These are phyloP conservation scores for Brenthis hecate DNA, from an alignment of 2,888 invertebrate genomes.

Conservation along the genomic window DNA sequence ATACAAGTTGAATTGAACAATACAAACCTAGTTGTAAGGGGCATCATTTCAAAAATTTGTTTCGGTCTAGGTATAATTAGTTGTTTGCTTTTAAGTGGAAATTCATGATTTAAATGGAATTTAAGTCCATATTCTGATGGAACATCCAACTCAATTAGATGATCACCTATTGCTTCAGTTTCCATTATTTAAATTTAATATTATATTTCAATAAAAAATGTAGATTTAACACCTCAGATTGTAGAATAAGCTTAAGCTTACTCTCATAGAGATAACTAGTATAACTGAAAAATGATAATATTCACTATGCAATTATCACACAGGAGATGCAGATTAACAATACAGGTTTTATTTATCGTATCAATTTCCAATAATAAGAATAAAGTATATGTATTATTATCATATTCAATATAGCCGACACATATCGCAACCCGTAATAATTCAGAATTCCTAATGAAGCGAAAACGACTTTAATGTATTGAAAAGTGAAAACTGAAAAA, in stretches of 20 bases:
- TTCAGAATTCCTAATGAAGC: not conserved
- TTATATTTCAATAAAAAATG: not conserved
- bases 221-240: not conserved
- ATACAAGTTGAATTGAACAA: not conserved
- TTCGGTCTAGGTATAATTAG: slow-evolving; percentile 84
- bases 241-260: not conserved
- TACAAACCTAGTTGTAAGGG: slow-evolving; percentile 86
- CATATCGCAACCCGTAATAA: slow-evolving; percentile 4
- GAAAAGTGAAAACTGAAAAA: slow-evolving; percentile 1
- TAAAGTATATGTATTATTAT: not conserved
- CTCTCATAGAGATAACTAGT: not conserved
- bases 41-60: slow-evolving; percentile 87
- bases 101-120: slow-evolving; percentile 88
- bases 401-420: not conserved
- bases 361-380: no score
- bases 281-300: not conserved
- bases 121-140: slow-evolving; percentile 87
- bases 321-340: no score
- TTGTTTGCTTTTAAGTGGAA: slow-evolving; percentile 88
- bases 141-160: slow-evolving; percentile 50
- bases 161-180: slow-evolving; percentile 42
- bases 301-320: no score
- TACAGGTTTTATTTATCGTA: no score
- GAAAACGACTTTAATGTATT: not conserved
- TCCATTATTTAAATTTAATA: slow-evolving; percentile 18